Base-by-base conservation (phyloP, 64 coral and sea anemone species). In the Pocillopora damicornis region DNA sequence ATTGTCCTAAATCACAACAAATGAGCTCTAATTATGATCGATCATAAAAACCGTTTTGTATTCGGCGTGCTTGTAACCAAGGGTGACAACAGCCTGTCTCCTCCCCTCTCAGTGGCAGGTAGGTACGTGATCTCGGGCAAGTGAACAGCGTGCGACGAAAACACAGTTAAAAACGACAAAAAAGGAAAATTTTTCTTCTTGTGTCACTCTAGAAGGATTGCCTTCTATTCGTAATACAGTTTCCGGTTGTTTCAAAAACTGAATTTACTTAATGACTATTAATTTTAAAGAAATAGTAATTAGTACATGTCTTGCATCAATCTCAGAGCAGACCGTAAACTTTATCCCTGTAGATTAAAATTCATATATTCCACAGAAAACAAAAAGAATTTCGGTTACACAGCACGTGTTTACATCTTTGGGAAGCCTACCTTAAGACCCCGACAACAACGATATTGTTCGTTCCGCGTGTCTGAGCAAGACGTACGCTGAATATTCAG, bases 381-480 rank as follows among this genome's bases (percentile, higher is more conserved):
- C 23, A 74, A 45, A 73, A 16, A 18, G 9, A 18, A n/a, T 69
- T 56, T 79, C 18, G 18, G 7, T 2, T 38, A 17, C 8, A 79
- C 76, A 79, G 37, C n/a, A 38, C 76, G 73, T 56, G 37, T 86
- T 74, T 73, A 35, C 61, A 69, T 35, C 23, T 68, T 68, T 22
- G 60, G 59, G 58, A 61, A 26, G 30, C 79, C 60, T 81, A 59
- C 77, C 57, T 77, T 77, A 20, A 8, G 26, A 61, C 25, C 7
- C 59, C 9, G 13, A 10, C 4, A 82, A 37, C 42, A 51, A 51
- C 42, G 42, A 51, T 51, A 51, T 51, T 51, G 42, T 66, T 67
- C 23, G 35, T 42, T 83, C 61, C 35, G 80, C 80, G 36, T 82
- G 79, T 67, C 80, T 18, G 62, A 36, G 37, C 80, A 83, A 83